Conservation (phyloP, 2,797 vertebrate species). For the Vireo griseus region DNA sequence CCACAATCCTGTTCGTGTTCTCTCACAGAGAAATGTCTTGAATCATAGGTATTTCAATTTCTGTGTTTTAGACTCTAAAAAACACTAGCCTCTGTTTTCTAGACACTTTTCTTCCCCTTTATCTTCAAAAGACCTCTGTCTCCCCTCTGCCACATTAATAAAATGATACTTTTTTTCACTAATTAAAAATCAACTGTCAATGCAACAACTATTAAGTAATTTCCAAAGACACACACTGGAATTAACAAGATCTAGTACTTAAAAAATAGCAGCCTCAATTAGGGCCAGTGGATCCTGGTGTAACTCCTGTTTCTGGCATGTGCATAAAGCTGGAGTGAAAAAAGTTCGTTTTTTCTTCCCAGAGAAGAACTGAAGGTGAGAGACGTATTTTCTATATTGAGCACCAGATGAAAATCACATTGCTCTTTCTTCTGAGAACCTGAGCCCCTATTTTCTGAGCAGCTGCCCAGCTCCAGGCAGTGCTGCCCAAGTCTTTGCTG, state of each 20-base stretch:
- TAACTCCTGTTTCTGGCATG: accelerated
- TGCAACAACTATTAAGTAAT: neutral
- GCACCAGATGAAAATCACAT: neutral
- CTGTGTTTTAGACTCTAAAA: constrained; percentile 60
- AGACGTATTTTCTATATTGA: neutral
- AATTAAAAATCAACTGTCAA: neutral
- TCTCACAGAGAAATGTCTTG: constrained; percentile 45
- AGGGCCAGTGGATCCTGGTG: accelerated
- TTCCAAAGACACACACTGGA: neutral
- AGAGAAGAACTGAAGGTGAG: neutral
- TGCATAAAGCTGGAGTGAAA: accelerated
- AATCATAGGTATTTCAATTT: constrained; percentile 72
- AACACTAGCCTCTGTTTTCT: constrained; percentile 38
- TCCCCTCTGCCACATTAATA: neutral
- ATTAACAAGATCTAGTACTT: neutral
- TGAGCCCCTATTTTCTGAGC: neutral
- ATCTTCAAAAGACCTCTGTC: constrained; percentile 7
- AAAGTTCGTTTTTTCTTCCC: neutral
- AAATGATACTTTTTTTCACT: neutral
- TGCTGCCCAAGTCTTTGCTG: neutral
- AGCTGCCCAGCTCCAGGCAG: neutral
- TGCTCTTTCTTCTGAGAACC: neutral
- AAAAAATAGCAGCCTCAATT: accelerated
- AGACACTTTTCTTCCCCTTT: constrained; percentile 19
- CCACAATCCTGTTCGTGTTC: constrained; percentile 54